phyloP scores from a whole-genome alignment of 2,888 invertebrate species.

The Pycnomerus fuliginosus region DNA sequence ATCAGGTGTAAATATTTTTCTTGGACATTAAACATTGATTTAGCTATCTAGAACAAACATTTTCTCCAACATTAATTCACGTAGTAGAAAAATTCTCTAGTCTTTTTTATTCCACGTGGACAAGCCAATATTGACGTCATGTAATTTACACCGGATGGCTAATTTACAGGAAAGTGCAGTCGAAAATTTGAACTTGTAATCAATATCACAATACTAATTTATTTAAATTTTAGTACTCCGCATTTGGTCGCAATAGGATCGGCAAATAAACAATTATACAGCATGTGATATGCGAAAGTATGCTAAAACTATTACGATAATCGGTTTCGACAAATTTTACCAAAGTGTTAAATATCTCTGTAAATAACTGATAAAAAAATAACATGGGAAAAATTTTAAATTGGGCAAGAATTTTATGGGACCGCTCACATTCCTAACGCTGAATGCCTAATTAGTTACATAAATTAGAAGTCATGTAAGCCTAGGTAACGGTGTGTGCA shows the following conservation, averaged over 20 bases:
- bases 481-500: slow-evolving; percentile 15
- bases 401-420: no score
- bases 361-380: no score
- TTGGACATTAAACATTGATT: slow-evolving; percentile 10
- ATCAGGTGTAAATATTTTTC: slow-evolving; percentile 13
- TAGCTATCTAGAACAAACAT: slow-evolving; percentile 13
- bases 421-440: slow-evolving; percentile 22
- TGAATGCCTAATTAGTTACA: slow-evolving; percentile 23
- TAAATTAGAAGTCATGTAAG: slow-evolving; percentile 24
- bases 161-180: slow-evolving; percentile 5
- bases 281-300: slow-evolving; percentile 3
- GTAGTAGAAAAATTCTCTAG: not conserved
- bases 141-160: slow-evolving; percentile 10
- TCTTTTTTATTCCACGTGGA: slow-evolving; percentile 5
- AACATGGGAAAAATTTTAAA: no score
- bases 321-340: slow-evolving; percentile 12
- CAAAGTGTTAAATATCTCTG: no score
- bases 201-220: slow-evolving; percentile 7
- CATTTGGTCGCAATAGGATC: slow-evolving; percentile 4
- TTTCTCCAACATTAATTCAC: slow-evolving; percentile 9
- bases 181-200: slow-evolving; percentile 10
- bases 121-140: slow-evolving; percentile 13
- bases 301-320: slow-evolving; percentile 7
- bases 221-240: slow-evolving; percentile 14
- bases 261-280: slow-evolving; percentile 15